phyloP scores from a whole-genome alignment of 2,113 vertebrate species.

The Plestiodon gilberti region DNA sequence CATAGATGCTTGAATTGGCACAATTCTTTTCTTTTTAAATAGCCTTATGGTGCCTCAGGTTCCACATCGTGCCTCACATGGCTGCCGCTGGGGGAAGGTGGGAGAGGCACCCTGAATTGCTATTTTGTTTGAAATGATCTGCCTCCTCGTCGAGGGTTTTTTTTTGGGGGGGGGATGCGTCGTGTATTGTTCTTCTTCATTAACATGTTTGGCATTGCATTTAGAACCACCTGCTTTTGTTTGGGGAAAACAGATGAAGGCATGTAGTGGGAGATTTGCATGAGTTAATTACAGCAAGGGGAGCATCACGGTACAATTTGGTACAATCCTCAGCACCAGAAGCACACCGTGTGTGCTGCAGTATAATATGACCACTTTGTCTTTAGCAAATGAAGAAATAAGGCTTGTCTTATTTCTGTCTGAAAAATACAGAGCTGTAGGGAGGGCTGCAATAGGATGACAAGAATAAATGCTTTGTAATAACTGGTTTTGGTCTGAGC shows the following conservation, averaged over 20 bases:
- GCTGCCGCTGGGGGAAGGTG: neutral
- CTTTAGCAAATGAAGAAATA: neutral
- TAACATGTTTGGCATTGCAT: conserved; percentile 4
- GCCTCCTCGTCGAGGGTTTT: neutral
- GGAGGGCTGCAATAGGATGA: neutral
- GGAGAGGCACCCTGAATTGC: neutral
- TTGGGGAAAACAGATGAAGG: neutral
- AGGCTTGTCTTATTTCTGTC: neutral
- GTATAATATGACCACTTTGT: neutral
- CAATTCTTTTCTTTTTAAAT: neutral
- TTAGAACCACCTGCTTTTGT: conserved; percentile 26
- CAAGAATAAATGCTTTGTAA: neutral
- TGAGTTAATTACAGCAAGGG: neutral
- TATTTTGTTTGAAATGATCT: neutral
- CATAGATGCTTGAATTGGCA: conserved; percentile 7
- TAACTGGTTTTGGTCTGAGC: neutral
- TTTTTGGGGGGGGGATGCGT: neutral
- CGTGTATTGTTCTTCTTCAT: neutral
- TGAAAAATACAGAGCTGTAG: neutral
- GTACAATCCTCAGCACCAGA: neutral
- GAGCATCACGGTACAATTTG: neutral
- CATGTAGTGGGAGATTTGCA: neutral
- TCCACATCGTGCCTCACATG: neutral
- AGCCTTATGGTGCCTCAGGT: neutral
- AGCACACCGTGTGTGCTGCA: neutral